Percentiles rank a stretch among this genome's conserved stretches.
phyloP scores from a whole-genome alignment of 2,113 vertebrate species.

The Corythornis madagascariensis region DNA sequence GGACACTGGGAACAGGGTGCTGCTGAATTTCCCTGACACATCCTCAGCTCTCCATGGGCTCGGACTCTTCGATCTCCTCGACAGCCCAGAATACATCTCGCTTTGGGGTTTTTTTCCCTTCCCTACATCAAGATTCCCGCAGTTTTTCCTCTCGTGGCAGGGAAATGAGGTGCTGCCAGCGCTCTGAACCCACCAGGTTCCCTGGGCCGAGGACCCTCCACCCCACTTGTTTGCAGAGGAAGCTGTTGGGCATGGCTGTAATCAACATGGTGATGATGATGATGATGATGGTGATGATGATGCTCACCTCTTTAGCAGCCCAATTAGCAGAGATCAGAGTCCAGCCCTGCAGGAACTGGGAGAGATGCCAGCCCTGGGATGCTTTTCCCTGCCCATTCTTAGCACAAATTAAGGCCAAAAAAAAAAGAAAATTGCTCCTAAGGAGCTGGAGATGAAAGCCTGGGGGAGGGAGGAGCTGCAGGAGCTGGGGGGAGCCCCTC shows the following conservation, averaged over 20 bases:
- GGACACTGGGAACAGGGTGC: not conserved
- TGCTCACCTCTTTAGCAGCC: not conserved
- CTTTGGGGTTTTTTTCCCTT: not conserved
- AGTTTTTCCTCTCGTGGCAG: not conserved
- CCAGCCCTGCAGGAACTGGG: constrained; percentile 39
- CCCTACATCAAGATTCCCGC: not conserved
- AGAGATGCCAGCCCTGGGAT: constrained; percentile 4
- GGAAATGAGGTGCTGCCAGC: not conserved
- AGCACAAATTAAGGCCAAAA: constrained; percentile 45
- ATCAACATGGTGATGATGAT: constrained; percentile 21
- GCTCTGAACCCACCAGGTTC: not conserved
- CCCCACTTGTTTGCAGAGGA: not conserved
- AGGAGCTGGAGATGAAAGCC: constrained; percentile 43
- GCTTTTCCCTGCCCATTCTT: constrained; percentile 27
- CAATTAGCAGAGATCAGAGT: constrained; percentile 55
- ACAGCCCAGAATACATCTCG: not conserved
- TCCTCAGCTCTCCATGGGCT: not conserved
- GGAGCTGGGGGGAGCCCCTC: not conserved
- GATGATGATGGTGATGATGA: too few species aligned
- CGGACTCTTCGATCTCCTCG: not conserved
- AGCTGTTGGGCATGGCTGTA: constrained; percentile 1
- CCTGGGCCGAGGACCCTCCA: not conserved
- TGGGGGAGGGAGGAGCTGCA: not conserved
- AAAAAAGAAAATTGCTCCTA: constrained; percentile 45
- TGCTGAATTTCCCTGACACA: not conserved